These are phyloP conservation scores for Thymelicus acteon DNA, from an alignment of 2,888 invertebrate species.

Conservation along the genomic window DNA sequence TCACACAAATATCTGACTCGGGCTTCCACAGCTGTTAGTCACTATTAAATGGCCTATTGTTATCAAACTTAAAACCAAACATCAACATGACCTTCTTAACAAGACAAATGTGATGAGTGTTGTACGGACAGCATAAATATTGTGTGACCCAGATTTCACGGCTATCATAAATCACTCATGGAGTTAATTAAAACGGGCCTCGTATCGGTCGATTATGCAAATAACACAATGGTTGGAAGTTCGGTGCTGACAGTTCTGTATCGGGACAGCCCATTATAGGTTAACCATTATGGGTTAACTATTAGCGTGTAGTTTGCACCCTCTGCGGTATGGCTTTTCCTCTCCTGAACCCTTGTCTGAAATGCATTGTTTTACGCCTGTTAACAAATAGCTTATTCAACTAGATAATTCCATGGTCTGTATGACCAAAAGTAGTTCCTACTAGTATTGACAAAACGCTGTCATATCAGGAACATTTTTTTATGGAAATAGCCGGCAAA, in stretches of 20 bases:
- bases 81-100: not conserved
- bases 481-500: too few relatives aligned
- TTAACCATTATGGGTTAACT: not conserved
- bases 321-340: too few relatives aligned
- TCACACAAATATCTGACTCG: too few relatives aligned
- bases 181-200: slow-evolving; percentile 57
- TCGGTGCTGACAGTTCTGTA: slow-evolving; percentile 34
- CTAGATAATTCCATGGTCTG: too few relatives aligned
- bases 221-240: slow-evolving; percentile 14
- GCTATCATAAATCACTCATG: slow-evolving; percentile 59
- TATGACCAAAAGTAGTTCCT: too few relatives aligned
- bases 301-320: slow-evolving; percentile 10
- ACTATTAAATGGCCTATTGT: too few relatives aligned
- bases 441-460: too few relatives aligned
- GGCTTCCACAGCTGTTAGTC: too few relatives aligned
- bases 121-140: slow-evolving; percentile 18
- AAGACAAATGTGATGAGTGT: slow-evolving; percentile 18
- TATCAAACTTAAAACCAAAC: not conserved
- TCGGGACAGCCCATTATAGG: slow-evolving; percentile 29
- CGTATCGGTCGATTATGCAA: not conserved
- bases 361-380: too few relatives aligned
- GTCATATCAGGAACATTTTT: too few relatives aligned
- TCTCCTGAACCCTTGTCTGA: too few relatives aligned
- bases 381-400: too few relatives aligned
- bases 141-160: slow-evolving; percentile 31